Base-by-base conservation (phyloP, 1,140 invertebrate species). In the Lepidurus apus region DNA sequence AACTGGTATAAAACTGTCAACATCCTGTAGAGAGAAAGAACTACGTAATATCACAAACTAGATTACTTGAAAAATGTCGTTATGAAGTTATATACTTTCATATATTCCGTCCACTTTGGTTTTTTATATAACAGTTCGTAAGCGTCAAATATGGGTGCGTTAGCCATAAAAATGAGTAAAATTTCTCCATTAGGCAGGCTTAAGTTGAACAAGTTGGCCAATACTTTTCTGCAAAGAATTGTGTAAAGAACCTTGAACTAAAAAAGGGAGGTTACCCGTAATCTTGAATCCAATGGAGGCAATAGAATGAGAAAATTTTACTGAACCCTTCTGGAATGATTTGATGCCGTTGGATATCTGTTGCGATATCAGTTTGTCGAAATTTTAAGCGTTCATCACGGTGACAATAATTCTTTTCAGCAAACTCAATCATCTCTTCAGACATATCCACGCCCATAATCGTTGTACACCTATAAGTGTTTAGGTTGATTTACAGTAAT, bases 201-300 rank as follows among this genome's bases (percentile, higher is more conserved):
- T 9, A 93, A 81, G 65, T 89, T 83, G 81, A 87, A 89, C 45
- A 93, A 89, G 81, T 93, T 93, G 80, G 85, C 82, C 78, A 91
- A 87, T 0, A 89, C 89, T 80, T 83, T 84, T 81, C 90, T 92
- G 84, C 75, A 78, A 34, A 34, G 34, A 17, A 34, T 17, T 77
- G 11, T 11, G 17, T 73, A 13, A 43, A n/a, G 2, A 42, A 77
- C 44, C 17, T 17, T 17, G 26, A 13, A 11, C n/a, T 7, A 10
- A 11, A 76, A 77, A 43, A 7, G 7, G 3, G 6, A 26, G 53
- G 88, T 86, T 87, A 93, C 88, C 87, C 87, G 81, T 92, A 89
- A 82, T 93, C 88, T 79, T 90, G 88, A 43, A 93, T 89, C 93
- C 93, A 95, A 81, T 95, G 93, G 0, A 95, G 85, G 80, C 92